Evolutionary conservation across 2,797 vertebrate species (phyloP).

Genomic region (Leucoraja ocellata): DNA sequence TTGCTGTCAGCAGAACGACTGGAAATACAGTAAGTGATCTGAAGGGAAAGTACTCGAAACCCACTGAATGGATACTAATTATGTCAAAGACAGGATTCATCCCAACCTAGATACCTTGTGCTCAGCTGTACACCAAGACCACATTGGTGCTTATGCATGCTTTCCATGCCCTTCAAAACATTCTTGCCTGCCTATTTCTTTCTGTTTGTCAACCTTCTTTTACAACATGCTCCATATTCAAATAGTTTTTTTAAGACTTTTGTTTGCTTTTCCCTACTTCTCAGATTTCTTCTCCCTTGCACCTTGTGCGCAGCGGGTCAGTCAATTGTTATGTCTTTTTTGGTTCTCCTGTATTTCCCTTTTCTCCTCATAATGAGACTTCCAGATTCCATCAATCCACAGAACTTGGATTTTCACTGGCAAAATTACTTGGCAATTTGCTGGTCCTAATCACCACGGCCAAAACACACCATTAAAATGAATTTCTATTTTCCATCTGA

Average conservation of each 20-base stretch:
- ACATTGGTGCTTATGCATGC: neutral
- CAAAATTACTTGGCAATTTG: constrained; percentile 13
- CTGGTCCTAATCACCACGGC: constrained; percentile 16
- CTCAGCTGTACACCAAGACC: neutral
- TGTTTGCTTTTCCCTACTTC: neutral
- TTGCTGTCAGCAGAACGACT: neutral
- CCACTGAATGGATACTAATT: neutral
- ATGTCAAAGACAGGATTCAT: neutral
- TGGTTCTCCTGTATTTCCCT: neutral
- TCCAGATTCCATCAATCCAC: constrained; percentile 7
- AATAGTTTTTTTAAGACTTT: neutral
- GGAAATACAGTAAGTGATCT: neutral
- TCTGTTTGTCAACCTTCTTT: neutral
- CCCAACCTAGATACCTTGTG: too few species aligned
- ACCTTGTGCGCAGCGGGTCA: neutral
- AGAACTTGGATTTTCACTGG: neutral
- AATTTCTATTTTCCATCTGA: constrained; percentile 7
- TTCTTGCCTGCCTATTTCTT: neutral
- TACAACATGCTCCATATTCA: neutral
- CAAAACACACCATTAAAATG: constrained; percentile 10
- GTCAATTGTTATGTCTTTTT: constrained; percentile 11
- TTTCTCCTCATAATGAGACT: constrained; percentile 15
- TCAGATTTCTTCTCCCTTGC: neutral
- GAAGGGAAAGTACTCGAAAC: too few species aligned
- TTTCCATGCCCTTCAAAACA: neutral